Conservation (phyloP, 2,888 invertebrate species). For the Oasisia sp. region DNA sequence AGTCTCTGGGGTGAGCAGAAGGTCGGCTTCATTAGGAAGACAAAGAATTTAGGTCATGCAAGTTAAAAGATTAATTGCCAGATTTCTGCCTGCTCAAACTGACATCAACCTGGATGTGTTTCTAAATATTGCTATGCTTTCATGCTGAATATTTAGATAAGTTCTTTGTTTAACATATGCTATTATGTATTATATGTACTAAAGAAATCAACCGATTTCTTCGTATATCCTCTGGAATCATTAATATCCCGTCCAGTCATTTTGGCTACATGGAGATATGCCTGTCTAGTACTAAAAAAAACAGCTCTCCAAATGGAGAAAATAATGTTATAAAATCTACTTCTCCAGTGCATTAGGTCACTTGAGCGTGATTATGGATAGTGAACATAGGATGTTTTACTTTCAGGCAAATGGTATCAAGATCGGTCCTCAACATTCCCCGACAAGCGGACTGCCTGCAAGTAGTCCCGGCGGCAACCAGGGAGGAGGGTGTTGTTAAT, state of each 20-base stretch:
- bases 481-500: conserved; percentile 85
- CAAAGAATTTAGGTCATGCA: no score
- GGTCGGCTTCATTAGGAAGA: no score
- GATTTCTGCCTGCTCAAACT: no score
- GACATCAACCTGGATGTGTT: no score
- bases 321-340: neutral
- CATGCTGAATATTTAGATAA: neutral
- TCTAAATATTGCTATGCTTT: no score
- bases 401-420: conserved; percentile 97
- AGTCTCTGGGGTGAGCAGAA: no score
- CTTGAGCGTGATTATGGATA: neutral
- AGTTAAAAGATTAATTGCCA: no score
- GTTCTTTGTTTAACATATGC: neutral
- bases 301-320: neutral
- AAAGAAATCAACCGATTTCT: neutral
- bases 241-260: neutral
- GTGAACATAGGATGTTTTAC: neutral
- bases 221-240: neutral
- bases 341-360: neutral
- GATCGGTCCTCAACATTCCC: conserved; percentile 98
- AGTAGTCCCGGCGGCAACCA: conserved; percentile 84
- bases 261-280: no score
- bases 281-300: no score
- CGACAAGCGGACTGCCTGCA: conserved; percentile 83
- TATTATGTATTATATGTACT: no score